These are phyloP conservation scores for Peromyscus eremicus DNA, from an alignment of 2,797 vertebrate species.

Conservation along the genomic window DNA sequence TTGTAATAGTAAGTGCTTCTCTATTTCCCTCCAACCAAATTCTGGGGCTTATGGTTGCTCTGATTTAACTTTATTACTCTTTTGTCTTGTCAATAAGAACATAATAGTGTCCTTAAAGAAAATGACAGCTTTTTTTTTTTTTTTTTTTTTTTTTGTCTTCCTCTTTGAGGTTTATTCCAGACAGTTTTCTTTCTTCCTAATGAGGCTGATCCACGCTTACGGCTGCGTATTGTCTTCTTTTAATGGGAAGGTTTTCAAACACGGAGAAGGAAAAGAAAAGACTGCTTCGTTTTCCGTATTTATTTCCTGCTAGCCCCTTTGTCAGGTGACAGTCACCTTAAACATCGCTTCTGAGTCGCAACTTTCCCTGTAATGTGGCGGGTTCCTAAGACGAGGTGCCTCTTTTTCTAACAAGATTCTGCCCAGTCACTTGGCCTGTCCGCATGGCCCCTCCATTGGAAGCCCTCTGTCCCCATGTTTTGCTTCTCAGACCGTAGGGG, in stretches of 20 bases:
- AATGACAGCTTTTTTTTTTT: slow-evolving; percentile 77
- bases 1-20: slow-evolving; percentile 50
- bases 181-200: slow-evolving; percentile 84
- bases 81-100: slow-evolving; percentile 83
- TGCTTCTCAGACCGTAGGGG: slow-evolving; percentile 30
- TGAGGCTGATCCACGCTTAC: slow-evolving; percentile 85
- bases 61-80: slow-evolving; percentile 86
- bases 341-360: slow-evolving; percentile 63
- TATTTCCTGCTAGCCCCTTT: slow-evolving; percentile 67
- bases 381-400: slow-evolving; percentile 50
- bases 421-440: not conserved
- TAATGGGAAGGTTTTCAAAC: slow-evolving; percentile 86
- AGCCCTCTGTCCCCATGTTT: slow-evolving; percentile 20
- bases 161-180: slow-evolving; percentile 86
- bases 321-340: slow-evolving; percentile 74
- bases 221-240: slow-evolving; percentile 82
- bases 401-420: not conserved
- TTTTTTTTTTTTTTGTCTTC: slow-evolving; percentile 46
- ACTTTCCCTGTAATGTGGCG: not conserved
- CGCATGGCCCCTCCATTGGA: not conserved
- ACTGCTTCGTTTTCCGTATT: slow-evolving; percentile 63
- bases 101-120: slow-evolving; percentile 81
- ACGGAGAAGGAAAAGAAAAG: slow-evolving; percentile 47
- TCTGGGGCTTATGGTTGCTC: slow-evolving; percentile 72
- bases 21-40: slow-evolving; percentile 70